phyloP scores from a whole-genome alignment of 2,888 invertebrate genomes.

The Apotomis betuletana region DNA sequence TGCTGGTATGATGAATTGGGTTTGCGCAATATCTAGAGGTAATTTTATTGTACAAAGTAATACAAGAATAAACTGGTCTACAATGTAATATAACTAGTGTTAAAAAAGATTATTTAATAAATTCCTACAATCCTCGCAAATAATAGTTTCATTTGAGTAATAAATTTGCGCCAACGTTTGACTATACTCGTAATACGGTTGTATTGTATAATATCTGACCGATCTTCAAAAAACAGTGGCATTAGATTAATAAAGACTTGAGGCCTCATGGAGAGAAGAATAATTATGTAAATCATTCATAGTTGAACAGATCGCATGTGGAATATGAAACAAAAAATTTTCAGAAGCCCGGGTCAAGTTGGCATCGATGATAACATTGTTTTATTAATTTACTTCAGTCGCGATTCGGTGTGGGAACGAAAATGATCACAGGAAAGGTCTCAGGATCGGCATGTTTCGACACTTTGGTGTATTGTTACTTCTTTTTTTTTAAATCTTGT shows the following conservation, averaged over 20 bases:
- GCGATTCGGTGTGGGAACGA: constrained; percentile 70
- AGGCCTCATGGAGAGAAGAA: no score
- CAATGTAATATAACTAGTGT: constrained; percentile 9
- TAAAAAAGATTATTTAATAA: not conserved
- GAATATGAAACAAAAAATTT: constrained; percentile 11
- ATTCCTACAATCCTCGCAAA: no score
- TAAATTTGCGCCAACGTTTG: no score
- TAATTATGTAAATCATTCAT: no score
- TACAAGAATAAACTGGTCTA: constrained; percentile 20
- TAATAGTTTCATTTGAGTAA: no score
- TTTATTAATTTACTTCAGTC: constrained; percentile 69
- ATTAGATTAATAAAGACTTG: no score
- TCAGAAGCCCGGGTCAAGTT: constrained; percentile 45
- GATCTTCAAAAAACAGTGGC: no score
- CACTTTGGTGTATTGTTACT: constrained; percentile 66
- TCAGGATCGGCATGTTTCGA: constrained; percentile 65
- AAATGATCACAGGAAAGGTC: constrained; percentile 68
- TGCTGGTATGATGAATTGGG: constrained; percentile 52
- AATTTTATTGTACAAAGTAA: constrained; percentile 29
- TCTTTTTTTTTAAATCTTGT: constrained; percentile 48
- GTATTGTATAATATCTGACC: no score
- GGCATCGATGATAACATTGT: constrained; percentile 65
- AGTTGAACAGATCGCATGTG: no score
- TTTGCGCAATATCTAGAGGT: constrained; percentile 46
- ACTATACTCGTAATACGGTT: no score